Evolutionary conservation across 1,140 invertebrate genomes (phyloP).

Genomic region (Scaptomyza montana): DNA sequence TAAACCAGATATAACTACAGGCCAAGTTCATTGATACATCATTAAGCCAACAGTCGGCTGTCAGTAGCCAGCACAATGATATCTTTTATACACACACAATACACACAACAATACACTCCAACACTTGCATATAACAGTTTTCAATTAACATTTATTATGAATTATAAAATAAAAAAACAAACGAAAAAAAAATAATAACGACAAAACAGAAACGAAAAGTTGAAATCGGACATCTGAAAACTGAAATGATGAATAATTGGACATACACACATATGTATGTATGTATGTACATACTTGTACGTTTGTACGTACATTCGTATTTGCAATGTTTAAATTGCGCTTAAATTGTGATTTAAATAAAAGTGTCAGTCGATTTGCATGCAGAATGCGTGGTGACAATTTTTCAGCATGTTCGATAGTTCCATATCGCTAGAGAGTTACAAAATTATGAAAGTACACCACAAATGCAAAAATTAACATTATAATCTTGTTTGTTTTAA

Average conservation of each 20-base stretch:
- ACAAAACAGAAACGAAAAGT: not conserved
- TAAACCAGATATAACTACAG: constrained; percentile 42
- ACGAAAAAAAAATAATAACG: not conserved
- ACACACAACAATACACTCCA: constrained; percentile 6
- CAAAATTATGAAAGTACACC: not conserved
- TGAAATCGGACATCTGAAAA: not conserved
- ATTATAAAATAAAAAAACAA: constrained; percentile 28
- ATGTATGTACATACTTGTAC: not conserved
- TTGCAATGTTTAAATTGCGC: constrained; percentile 42
- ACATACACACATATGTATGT: not conserved
- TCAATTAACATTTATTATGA: constrained; percentile 69
- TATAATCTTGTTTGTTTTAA: no score
- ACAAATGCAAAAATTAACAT: not conserved
- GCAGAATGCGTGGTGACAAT: constrained; percentile 37
- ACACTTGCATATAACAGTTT: constrained; percentile 53
- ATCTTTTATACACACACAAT: constrained; percentile 19
- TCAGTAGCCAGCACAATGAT: not conserved
- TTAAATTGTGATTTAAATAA: constrained; percentile 67
- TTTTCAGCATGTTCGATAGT: not conserved
- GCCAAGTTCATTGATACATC: constrained; percentile 41
- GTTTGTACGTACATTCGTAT: constrained; percentile 2
- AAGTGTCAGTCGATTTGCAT: constrained; percentile 39
- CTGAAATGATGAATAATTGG: constrained; percentile 49
- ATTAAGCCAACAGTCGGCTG: constrained; percentile 37
- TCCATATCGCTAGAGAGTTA: not conserved